phyloP scores from a whole-genome alignment of 2,888 invertebrate species.

The Drosophila merina region DNA sequence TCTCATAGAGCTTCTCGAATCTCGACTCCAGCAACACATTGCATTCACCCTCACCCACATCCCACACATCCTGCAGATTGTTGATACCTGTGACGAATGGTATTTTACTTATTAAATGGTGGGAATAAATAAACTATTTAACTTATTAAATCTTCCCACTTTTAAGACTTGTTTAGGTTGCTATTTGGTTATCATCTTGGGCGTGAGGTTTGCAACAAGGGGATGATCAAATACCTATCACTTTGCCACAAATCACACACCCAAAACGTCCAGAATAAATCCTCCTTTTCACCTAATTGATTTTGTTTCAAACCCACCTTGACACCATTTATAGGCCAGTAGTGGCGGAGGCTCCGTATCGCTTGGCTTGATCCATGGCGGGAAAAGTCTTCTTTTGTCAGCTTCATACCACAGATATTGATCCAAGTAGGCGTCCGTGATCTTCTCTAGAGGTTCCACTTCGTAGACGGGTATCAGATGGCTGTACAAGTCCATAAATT shows the following conservation, averaged over 20 bases:
- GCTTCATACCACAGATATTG: constrained; percentile 99
- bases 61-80: constrained; percentile 99
- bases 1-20: constrained; percentile 99
- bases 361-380: constrained; percentile 99
- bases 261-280: constrained; percentile 80
- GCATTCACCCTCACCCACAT: constrained; percentile 99
- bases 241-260: constrained; percentile 88
- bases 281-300: not conserved
- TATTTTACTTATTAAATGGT: not conserved
- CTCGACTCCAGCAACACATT: constrained; percentile 98
- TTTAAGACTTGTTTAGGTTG: not conserved
- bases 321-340: constrained; percentile 99
- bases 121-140: constrained; percentile 8
- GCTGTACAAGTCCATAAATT: constrained; percentile 99
- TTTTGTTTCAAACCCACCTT: constrained; percentile 87
- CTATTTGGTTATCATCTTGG: constrained; percentile 79
- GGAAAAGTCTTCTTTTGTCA: constrained; percentile 97
- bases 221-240: constrained; percentile 87
- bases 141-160: not conserved
- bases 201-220: constrained; percentile 90
- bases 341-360: constrained; percentile 98
- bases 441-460: constrained; percentile 99
- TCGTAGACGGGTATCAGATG: constrained; percentile 99
- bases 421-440: constrained; percentile 99
- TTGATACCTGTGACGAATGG: constrained; percentile 89